Base-by-base conservation (phyloP, 1,140 invertebrate genomes). In the Akabosia matsudoensis region DNA sequence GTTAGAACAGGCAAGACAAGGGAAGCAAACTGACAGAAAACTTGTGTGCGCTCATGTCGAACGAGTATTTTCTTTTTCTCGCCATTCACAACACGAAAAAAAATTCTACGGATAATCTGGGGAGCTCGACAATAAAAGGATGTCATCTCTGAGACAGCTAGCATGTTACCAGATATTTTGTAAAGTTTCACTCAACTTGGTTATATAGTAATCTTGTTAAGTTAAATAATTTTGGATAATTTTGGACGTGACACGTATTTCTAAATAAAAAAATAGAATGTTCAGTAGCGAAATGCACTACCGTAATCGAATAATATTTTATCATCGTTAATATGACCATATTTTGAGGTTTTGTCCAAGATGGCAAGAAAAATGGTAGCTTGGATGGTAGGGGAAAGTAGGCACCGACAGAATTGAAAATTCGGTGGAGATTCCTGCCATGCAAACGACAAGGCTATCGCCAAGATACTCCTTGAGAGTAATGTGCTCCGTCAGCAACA, bases 181-280 rank as follows among this genome's bases (percentile, higher is more conserved):
- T n/a, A n/a, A n/a, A n/a, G n/a, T n/a, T n/a, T n/a, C n/a, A n/a
- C n/a, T n/a, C n/a, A n/a, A n/a, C n/a, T n/a, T n/a, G n/a, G n/a
- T n/a, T n/a, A n/a, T n/a, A n/a, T n/a, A 67, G 3, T 67, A 67
- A 67, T 67, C 61, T 67, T 67, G 61, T 67, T 67, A 67, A 30
- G 28, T 30, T 67, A 67, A 67, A 30, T 67, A 67, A 67, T 67
- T 67, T 67, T 30, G 30, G 3, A n/a, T 30, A 67, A 67, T 67
- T 67, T 67, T 67, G 61, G 61, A 67, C 61, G 61, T 67, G 61
- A 67, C 26, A 30, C 61, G 28, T 31, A 31, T 67, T 67, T 67
- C 26, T 30, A 61, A 67, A 2, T 67, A 31, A 30, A 1, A 30
- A 67, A 22, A 30, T 30, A 31, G 7, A 31, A 28, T 4, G 28